Percentiles rank a stretch among this genome's conserved stretches.
phyloP scores from a whole-genome alignment of 2,113 vertebrate species.

The Microtus ochrogaster region DNA sequence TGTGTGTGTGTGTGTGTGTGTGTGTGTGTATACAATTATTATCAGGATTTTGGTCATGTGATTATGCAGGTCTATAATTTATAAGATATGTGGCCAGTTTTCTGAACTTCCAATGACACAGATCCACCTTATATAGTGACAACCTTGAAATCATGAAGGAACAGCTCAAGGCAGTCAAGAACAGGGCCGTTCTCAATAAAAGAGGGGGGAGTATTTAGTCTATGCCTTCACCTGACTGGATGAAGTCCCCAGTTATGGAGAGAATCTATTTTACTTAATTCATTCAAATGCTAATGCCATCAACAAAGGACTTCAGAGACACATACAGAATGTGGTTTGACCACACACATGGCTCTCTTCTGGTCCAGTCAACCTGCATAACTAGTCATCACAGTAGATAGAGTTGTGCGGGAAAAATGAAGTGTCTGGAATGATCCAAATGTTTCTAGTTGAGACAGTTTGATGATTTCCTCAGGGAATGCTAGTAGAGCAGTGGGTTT shows the following conservation, averaged over 20 bases:
- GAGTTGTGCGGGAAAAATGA: background rate
- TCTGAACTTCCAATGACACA: background rate
- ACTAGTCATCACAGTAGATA: background rate
- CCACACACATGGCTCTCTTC: background rate
- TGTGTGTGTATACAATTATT: background rate
- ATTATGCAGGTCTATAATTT: background rate
- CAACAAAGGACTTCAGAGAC: background rate
- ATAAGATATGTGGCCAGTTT: background rate
- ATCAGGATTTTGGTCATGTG: background rate
- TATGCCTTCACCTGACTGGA: background rate
- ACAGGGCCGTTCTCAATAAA: background rate
- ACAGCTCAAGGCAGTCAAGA: background rate
- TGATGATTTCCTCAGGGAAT: background rate
- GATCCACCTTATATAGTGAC: background rate
- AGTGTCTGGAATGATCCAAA: background rate
- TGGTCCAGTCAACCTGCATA: background rate
- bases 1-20: background rate
- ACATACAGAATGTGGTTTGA: background rate
- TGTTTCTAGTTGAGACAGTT: background rate
- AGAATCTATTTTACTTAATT: background rate
- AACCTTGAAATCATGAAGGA: background rate
- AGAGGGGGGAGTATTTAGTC: background rate
- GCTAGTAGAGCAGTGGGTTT: background rate
- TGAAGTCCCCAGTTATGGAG: background rate
- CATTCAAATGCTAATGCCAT: background rate